These are phyloP conservation scores for Diachrysia chrysitis DNA, from an alignment of 2,888 invertebrate species.

Conservation along the genomic window DNA sequence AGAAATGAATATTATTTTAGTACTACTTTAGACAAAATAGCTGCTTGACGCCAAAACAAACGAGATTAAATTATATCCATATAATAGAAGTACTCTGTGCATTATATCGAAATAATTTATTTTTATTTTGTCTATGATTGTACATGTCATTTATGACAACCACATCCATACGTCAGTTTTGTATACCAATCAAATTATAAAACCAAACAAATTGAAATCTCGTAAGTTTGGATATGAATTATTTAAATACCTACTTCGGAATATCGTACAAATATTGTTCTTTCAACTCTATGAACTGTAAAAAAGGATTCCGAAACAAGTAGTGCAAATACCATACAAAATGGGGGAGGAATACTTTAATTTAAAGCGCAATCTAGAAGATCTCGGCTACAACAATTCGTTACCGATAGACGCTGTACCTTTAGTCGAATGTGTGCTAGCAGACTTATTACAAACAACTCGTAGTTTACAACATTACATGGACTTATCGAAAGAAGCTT, in stretches of 20 bases:
- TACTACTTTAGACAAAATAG: too few relatives aligned
- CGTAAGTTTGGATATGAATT: conserved; percentile 27
- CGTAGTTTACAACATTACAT: conserved; percentile 95
- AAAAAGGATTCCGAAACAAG: conserved; percentile 1
- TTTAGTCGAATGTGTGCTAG: conserved; percentile 93
- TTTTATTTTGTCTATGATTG: neutral
- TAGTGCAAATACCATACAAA: conserved; percentile 30
- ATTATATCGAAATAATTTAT: too few relatives aligned
- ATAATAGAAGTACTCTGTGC: too few relatives aligned
- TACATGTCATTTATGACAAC: neutral
- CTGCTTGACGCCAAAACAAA: too few relatives aligned
- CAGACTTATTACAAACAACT: conserved; percentile 96
- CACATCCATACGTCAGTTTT: neutral
- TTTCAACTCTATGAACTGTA: neutral
- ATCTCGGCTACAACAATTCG: conserved; percentile 94
- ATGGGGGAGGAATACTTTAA: conserved; percentile 85
- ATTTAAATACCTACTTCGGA: conserved; percentile 25
- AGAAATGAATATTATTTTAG: too few relatives aligned
- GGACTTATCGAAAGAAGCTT: conserved; percentile 91
- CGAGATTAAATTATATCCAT: too few relatives aligned
- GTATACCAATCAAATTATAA: conserved; percentile 1
- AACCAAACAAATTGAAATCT: conserved; percentile 37
- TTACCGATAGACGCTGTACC: conserved; percentile 94
- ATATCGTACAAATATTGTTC: neutral
- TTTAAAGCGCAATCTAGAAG: conserved; percentile 92